phyloP scores from a whole-genome alignment of 2,113 vertebrate genomes.

The Pogona vitticeps region DNA sequence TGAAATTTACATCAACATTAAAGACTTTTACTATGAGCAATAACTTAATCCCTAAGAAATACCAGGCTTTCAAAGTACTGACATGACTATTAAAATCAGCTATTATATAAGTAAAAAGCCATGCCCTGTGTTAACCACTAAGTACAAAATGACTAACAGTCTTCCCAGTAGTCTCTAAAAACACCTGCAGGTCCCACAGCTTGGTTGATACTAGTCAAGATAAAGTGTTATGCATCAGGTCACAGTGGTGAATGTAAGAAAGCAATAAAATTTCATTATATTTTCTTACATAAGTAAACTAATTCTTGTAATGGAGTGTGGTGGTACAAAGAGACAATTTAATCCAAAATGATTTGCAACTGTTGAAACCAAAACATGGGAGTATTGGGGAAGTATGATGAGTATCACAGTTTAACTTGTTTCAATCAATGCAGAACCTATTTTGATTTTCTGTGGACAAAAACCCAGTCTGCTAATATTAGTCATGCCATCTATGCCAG shows the following conservation, averaged over 20 bases:
- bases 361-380: background rate
- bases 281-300: background rate
- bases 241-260: too few species aligned
- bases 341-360: too few species aligned
- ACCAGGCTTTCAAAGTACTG: background rate
- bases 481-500: background rate
- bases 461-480: background rate
- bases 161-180: background rate
- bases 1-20: background rate
- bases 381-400: too few species aligned
- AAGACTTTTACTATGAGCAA: conserved; percentile 16
- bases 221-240: background rate
- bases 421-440: background rate
- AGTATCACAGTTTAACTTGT: background rate
- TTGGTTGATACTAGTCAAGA: background rate
- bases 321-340: background rate
- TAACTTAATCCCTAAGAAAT: background rate
- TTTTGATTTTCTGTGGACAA: too few species aligned
- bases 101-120: background rate
- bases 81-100: background rate
- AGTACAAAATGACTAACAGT: background rate
- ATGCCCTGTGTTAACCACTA: background rate
- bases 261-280: background rate
- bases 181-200: background rate
- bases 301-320: background rate